A percentile compares a stretch with the other conserved stretches of the same genome.
Evolutionary conservation across 2,888 invertebrate genomes (phyloP).

Genomic region (Caenorhabditis macrosperma): DNA sequence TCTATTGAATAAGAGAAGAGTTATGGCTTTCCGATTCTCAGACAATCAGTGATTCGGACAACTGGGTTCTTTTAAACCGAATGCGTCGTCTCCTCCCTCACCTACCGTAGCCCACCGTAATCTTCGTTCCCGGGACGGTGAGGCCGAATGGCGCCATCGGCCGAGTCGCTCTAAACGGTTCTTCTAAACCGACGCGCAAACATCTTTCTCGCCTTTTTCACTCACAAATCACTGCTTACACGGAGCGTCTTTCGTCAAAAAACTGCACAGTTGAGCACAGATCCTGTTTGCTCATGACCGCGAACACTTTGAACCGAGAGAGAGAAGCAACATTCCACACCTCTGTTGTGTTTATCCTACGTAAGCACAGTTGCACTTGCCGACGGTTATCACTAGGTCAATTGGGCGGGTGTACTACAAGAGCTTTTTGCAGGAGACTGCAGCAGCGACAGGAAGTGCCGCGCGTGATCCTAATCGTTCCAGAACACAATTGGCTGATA

Average conservation of each 20-base stretch:
- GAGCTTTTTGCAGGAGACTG: conserved; percentile 9
- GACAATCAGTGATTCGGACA: neutral
- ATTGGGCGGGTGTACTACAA: conserved; percentile 15
- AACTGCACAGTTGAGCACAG: conserved; percentile 50
- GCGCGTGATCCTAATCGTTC: too few species aligned
- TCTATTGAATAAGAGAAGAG: too few species aligned
- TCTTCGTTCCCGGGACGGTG: conserved; percentile 15
- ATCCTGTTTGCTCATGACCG: conserved; percentile 45
- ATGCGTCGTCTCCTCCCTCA: neutral
- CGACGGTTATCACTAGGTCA: conserved; percentile 49
- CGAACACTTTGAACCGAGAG: conserved; percentile 46
- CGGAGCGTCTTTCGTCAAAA: conserved; percentile 11
- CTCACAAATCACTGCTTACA: conserved; percentile 45
- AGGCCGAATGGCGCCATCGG: conserved; percentile 46
- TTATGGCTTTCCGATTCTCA: too few species aligned
- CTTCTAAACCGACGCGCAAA: conserved; percentile 49
- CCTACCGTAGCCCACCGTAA: conserved; percentile 23
- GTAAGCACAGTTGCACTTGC: conserved; percentile 13
- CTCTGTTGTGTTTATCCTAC: conserved; percentile 35
- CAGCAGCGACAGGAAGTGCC: neutral
- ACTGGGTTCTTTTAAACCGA: neutral
- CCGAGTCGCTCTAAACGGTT: conserved; percentile 12
- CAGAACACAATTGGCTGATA: neutral
- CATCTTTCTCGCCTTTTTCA: conserved; percentile 10
- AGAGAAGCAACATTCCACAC: conserved; percentile 41